These are phyloP conservation scores for Chrysocyon brachyurus DNA, from an alignment of 2,797 vertebrate species.

Conservation along the genomic window DNA sequence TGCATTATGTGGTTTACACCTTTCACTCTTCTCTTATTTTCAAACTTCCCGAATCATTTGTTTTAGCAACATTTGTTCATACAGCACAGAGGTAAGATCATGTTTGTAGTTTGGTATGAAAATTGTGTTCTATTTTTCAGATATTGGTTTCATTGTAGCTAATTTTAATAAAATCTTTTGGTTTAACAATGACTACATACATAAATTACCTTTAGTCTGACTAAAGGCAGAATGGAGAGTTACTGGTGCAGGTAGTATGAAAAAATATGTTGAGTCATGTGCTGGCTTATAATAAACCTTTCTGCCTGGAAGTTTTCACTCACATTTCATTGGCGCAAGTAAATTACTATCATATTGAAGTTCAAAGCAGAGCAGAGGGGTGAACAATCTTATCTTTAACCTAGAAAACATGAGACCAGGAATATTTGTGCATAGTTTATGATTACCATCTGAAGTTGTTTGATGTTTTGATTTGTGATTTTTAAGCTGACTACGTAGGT, in stretches of 20 bases:
- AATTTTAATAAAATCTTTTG: slow-evolving; percentile 34
- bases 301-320: neutral
- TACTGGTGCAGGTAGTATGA: neutral
- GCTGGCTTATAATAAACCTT: neutral
- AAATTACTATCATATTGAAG: neutral
- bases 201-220: neutral
- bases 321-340: neutral
- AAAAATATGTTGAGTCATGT: neutral
- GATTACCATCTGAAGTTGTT: neutral
- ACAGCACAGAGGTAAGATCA: neutral
- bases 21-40: slow-evolving; percentile 20
- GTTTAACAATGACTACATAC: slow-evolving; percentile 36
- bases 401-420: neutral
- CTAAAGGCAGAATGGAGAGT: neutral
- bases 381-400: neutral
- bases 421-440: neutral
- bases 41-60: neutral
- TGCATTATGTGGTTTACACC: neutral
- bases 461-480: slow-evolving; percentile 27
- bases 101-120: neutral
- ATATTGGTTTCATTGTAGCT: neutral
- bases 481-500: neutral
- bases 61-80: neutral
- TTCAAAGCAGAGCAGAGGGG: neutral
- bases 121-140: slow-evolving; percentile 31